Evolutionary conservation across 2,888 invertebrate species (phyloP).

Genomic region (Patella pellucida): DNA sequence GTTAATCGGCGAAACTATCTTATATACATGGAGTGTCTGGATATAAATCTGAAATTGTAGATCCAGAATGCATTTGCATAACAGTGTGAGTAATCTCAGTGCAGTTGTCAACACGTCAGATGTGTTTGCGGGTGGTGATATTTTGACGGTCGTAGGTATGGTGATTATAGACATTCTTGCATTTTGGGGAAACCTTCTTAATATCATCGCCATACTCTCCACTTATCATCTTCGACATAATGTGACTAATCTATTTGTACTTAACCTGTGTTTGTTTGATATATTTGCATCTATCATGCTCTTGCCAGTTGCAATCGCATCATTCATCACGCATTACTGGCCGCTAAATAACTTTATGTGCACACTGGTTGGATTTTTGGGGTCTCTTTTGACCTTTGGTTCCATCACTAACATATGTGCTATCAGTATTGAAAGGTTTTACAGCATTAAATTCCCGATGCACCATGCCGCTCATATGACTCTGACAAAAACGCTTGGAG

Average conservation of each 20-base stretch:
- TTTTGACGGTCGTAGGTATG: not conserved
- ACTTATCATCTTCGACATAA: constrained; percentile 21
- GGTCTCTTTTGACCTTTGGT: constrained; percentile 32
- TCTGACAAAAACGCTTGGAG: constrained; percentile 25
- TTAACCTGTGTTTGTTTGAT: constrained; percentile 40
- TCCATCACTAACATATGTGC: constrained; percentile 37
- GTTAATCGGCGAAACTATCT: too few relatives aligned
- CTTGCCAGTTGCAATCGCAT: constrained; percentile 32
- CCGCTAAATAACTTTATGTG: constrained; percentile 27
- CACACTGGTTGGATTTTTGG: constrained; percentile 31
- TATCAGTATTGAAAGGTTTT: constrained; percentile 44
- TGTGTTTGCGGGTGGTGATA: not conserved
- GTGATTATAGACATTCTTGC: constrained; percentile 22
- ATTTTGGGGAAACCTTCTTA: constrained; percentile 29
- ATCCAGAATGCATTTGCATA: too few relatives aligned
- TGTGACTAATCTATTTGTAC: constrained; percentile 38
- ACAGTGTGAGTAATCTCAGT: too few relatives aligned
- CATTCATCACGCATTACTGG: constrained; percentile 32
- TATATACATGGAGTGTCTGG: too few relatives aligned
- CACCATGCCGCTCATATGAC: constrained; percentile 44
- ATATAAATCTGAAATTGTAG: too few relatives aligned
- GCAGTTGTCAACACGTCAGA: not conserved
- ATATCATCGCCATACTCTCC: constrained; percentile 28
- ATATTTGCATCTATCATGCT: constrained; percentile 31
- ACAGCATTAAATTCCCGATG: constrained; percentile 43